A percentile compares a stretch with the other conserved stretches of the same genome.
Conservation (phyloP, 23 tunicate genomes). For the Styela plicata region DNA sequence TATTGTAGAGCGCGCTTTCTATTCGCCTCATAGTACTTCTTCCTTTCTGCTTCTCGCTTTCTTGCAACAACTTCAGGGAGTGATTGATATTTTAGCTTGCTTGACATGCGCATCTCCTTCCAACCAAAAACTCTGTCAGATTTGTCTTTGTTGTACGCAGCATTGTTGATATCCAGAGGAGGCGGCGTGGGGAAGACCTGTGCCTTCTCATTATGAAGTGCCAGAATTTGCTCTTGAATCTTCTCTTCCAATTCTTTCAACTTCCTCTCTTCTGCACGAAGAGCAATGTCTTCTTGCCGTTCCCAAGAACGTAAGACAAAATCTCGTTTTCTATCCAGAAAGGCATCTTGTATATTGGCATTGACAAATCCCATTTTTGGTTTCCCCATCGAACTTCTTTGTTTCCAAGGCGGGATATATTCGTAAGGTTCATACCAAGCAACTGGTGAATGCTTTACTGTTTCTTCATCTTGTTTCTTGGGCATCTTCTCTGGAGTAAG, state of each 20-base stretch:
- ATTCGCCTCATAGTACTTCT: conserved; percentile 59
- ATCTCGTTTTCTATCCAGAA: conserved; percentile 34
- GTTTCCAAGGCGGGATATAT: conserved; percentile 65
- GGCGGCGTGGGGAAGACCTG: not conserved
- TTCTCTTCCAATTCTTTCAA: conserved; percentile 50
- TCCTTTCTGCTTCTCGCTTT: conserved; percentile 66
- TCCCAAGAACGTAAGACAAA: conserved; percentile 66
- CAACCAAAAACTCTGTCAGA: conserved; percentile 7
- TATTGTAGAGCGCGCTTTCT: conserved; percentile 53
- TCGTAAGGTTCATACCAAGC: conserved; percentile 90
- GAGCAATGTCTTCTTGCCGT: conserved; percentile 57
- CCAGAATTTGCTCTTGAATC: not conserved
- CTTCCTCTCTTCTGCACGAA: conserved; percentile 69
- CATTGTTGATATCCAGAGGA: not conserved
- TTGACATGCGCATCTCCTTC: conserved; percentile 45
- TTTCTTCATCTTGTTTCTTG: not conserved
- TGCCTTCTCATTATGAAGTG: not conserved
- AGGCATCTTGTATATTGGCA: conserved; percentile 62
- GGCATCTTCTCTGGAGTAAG: not conserved
- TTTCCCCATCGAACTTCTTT: not conserved
- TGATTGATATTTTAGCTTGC: conserved; percentile 60
- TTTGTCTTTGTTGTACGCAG: not conserved
- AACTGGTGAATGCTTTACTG: conserved; percentile 13
- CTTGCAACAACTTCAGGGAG: conserved; percentile 81
- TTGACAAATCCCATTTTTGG: conserved; percentile 29